phyloP scores from a whole-genome alignment of 2,113 vertebrate species.

The Hyperoodon ampullatus region DNA sequence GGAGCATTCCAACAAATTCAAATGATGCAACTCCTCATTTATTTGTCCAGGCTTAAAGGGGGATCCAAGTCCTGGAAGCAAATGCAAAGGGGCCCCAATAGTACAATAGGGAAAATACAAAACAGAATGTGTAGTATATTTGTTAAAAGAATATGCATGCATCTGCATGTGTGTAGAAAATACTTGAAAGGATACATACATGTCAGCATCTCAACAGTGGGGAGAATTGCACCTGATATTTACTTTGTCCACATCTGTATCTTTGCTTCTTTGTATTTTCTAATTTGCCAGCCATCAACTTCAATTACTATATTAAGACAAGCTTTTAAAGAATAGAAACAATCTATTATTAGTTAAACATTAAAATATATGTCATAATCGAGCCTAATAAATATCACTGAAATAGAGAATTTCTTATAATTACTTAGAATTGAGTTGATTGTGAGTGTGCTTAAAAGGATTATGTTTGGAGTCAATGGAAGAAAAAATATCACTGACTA shows the following conservation, averaged over 20 bases:
- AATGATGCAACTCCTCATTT: neutral
- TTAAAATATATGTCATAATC: conserved; percentile 12
- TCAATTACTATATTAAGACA: neutral
- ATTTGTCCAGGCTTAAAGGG: neutral
- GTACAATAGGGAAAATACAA: no score
- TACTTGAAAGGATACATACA: neutral
- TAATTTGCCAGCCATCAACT: neutral
- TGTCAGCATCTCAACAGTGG: neutral
- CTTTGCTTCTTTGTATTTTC: neutral
- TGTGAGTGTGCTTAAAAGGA: neutral
- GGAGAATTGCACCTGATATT: neutral
- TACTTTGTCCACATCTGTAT: neutral
- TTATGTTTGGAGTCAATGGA: neutral
- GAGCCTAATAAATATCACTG: neutral
- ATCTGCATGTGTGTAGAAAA: neutral
- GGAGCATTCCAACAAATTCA: neutral
- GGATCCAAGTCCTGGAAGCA: neutral
- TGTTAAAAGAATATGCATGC: neutral
- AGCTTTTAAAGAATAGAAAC: conserved; percentile 18
- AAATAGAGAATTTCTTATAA: conserved; percentile 20
- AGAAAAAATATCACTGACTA: neutral
- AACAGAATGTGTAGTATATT: neutral
- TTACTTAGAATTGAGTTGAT: neutral
- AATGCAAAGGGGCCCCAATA: neutral
- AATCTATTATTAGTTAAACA: neutral